Evolutionary conservation across 2,113 vertebrate genomes (phyloP).

Genomic region (Ahaetulla prasina): DNA sequence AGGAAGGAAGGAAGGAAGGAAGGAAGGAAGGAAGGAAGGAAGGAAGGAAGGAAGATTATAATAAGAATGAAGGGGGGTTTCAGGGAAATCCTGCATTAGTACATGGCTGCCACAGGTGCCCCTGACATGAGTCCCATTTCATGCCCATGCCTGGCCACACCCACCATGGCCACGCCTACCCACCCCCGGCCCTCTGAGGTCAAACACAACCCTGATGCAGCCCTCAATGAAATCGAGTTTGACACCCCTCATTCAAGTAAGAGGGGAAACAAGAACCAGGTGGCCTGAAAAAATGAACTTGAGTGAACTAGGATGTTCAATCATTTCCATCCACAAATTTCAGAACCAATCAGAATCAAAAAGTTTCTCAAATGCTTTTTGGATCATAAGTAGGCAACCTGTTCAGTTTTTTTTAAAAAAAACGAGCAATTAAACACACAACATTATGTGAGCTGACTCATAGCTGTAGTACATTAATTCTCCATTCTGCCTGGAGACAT

Average conservation of each 20-base stretch:
- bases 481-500: not conserved
- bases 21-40: no score
- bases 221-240: no score
- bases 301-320: not conserved
- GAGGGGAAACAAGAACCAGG: not conserved
- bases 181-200: no score
- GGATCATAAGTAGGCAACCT: not conserved
- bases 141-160: no score
- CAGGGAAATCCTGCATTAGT: no score
- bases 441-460: not conserved
- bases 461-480: not conserved
- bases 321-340: not conserved
- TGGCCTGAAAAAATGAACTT: not conserved
- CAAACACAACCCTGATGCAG: no score
- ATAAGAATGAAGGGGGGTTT: no score
- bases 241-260: not conserved
- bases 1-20: no score
- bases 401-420: not conserved
- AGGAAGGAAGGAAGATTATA: no score
- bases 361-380: not conserved
- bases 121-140: no score
- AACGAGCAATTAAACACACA: not conserved
- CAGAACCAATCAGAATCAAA: not conserved
- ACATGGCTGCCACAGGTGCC: no score
- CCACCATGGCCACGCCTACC: no score